Evolutionary conservation across 2,888 invertebrate genomes (phyloP), one percentile per base, ranked within the genome.

Genomic region (Diarsia rubi): DNA sequence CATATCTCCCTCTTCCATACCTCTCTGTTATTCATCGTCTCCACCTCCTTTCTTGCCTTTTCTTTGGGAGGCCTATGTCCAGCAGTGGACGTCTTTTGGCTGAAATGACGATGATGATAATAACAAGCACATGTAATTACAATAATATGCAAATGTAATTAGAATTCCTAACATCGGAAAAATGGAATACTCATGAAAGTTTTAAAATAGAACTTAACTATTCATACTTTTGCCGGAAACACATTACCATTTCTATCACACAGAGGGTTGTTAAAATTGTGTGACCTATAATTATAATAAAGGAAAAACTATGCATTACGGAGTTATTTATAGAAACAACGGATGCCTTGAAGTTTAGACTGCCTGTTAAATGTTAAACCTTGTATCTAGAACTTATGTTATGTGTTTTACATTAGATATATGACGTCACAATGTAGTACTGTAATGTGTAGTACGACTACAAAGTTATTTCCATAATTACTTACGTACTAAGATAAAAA

Each of bases 221-320:
- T 71, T 81, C 42, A 65, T 82, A 81, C 84, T 86, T 89, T 84
- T 67, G 74, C 73, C 86, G 90, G 89, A 90, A 87, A 75, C 64
- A 37, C 74, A 88, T 90, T 90, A 85, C 85, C 90, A 92, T 92
- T 88, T 73, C 70, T 24, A 69, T 69, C 67, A 77, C 72, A 74
- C 31, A 62, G 31, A 24, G 37, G 31, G 69, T 31, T 73, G 73
- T 72, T 79, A 68, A 72, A 75, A 81, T 70, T 69, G 21, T 68
- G 62, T 60, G 69, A 64, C 73, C 65, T 42, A 49, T 57, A 37
- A 47, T n/a, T n/a, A 49, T 37, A 69, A 49, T 75, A 66, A 69
- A 9, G n/a, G 24, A 57, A 54, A 64, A 64, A 44, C 63, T 42
- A 64, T 69, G n/a, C 62, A 64, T 49, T 68, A 27, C 31, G 24